Percentiles rank a stretch among this genome's conserved stretches.
Evolutionary conservation across 2,797 vertebrate species (phyloP).

Genomic region (Premnoplex brunnescens): DNA sequence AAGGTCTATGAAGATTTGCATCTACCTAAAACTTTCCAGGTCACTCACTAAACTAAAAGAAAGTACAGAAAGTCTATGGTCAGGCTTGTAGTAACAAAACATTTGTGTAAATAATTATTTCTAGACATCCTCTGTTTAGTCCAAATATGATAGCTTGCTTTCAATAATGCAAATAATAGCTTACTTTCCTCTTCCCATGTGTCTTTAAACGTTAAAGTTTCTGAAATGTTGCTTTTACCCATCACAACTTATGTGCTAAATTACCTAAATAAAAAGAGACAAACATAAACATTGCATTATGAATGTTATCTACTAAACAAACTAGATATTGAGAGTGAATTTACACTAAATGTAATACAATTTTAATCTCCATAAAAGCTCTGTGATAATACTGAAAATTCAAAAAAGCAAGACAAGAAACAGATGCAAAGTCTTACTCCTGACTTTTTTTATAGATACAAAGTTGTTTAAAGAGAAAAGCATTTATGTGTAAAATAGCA

Average conservation of each 20-base stretch:
- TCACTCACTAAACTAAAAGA: not conserved
- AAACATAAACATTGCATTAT: not conserved
- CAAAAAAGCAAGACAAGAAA: constrained; percentile 25
- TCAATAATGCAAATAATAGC: not conserved
- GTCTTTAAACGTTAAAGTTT: constrained; percentile 12
- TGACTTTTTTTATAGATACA: not conserved
- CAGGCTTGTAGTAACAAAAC: not conserved
- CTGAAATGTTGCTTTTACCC: not conserved
- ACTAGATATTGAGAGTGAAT: not conserved
- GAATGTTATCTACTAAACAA: constrained; percentile 1
- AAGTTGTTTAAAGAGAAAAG: constrained; percentile 39
- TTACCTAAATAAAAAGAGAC: constrained; percentile 1
- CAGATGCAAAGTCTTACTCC: constrained; percentile 21
- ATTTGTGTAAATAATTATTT: not conserved
- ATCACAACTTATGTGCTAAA: not conserved
- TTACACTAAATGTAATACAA: not conserved
- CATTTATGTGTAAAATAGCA: constrained; percentile 43
- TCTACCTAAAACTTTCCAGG: not conserved
- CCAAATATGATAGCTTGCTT: not conserved
- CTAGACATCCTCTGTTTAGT: not conserved
- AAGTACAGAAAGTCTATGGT: not conserved
- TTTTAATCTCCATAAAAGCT: constrained; percentile 27
- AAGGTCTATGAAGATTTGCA: not conserved
- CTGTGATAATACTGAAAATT: not conserved
- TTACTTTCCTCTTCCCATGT: not conserved